Percentiles rank a stretch among this genome's conserved stretches.
Evolutionary conservation across 2,113 vertebrate genomes (phyloP).

Genomic region (Scortum barcoo): DNA sequence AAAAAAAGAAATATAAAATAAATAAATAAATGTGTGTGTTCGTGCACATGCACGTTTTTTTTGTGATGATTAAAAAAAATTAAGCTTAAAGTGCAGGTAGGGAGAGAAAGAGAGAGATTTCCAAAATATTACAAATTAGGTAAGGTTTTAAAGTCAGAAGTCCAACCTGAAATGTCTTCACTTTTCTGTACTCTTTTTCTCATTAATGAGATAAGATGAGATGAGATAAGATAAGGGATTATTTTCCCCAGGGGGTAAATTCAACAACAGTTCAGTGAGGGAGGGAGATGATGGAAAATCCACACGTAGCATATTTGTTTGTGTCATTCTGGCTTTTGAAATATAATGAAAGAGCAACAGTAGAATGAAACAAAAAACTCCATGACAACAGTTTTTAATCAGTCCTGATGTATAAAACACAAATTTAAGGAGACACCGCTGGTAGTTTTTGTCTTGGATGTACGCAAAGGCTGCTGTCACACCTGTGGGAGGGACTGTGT

Average conservation of each 20-base stretch:
- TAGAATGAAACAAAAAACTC: too few relatives aligned
- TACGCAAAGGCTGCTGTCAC: too few relatives aligned
- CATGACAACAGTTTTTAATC: too few relatives aligned
- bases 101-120: not conserved
- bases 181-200: not conserved
- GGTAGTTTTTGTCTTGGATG: too few relatives aligned
- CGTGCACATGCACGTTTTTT: conserved; percentile 52
- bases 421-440: too few relatives aligned
- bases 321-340: not conserved
- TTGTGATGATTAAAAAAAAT: conserved; percentile 38
- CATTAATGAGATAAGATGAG: not conserved
- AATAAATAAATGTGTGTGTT: conserved; percentile 30
- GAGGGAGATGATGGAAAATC: not conserved
- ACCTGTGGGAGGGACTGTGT: not conserved
- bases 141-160: not conserved
- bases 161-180: not conserved
- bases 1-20: not conserved
- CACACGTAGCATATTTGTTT: not conserved
- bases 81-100: not conserved
- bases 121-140: not conserved
- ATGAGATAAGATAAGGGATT: not conserved
- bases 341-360: not conserved
- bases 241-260: not conserved
- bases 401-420: too few relatives aligned
- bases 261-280: not conserved